These are phyloP conservation scores for Boloria selene DNA, from an alignment of 2,888 invertebrate genomes.

Conservation along the genomic window DNA sequence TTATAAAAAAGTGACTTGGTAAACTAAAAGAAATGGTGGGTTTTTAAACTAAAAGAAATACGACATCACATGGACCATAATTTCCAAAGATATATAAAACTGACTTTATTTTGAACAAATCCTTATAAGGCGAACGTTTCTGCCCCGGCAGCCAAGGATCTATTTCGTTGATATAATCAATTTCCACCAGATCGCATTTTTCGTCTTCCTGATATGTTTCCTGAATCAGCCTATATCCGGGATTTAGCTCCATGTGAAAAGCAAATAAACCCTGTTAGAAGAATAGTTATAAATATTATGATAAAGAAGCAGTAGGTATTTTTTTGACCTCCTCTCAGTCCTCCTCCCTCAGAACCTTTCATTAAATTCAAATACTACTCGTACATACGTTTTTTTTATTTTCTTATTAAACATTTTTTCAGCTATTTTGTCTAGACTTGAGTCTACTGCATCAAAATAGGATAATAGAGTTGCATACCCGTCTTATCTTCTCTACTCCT, in stretches of 20 bases:
- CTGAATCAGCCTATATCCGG: slow-evolving; percentile 81
- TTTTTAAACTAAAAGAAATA: background rate
- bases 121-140: slow-evolving; percentile 78
- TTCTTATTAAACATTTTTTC: too few relatives aligned
- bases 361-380: too few relatives aligned
- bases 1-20: background rate
- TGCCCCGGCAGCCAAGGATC: slow-evolving; percentile 80
- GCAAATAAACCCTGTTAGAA: slow-evolving; percentile 76
- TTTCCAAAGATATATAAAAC: slow-evolving; percentile 27
- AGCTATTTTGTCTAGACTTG: too few relatives aligned
- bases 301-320: too few relatives aligned
- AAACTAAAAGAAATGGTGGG: background rate
- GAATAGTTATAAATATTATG: background rate
- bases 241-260: slow-evolving; percentile 81
- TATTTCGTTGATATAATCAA: slow-evolving; percentile 78
- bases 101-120: slow-evolving; percentile 81
- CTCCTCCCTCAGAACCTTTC: too few relatives aligned
- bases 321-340: too few relatives aligned
- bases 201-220: slow-evolving; percentile 83
- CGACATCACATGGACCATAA: background rate
- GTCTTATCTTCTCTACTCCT: slow-evolving; percentile 70
- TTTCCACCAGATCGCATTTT: slow-evolving; percentile 83
- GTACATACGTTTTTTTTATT: too few relatives aligned
- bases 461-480: slow-evolving; percentile 45
- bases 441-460: too few relatives aligned